Evolutionary conservation across 2,888 invertebrate species (phyloP).

Genomic region (Cosmorhoe ocellata): DNA sequence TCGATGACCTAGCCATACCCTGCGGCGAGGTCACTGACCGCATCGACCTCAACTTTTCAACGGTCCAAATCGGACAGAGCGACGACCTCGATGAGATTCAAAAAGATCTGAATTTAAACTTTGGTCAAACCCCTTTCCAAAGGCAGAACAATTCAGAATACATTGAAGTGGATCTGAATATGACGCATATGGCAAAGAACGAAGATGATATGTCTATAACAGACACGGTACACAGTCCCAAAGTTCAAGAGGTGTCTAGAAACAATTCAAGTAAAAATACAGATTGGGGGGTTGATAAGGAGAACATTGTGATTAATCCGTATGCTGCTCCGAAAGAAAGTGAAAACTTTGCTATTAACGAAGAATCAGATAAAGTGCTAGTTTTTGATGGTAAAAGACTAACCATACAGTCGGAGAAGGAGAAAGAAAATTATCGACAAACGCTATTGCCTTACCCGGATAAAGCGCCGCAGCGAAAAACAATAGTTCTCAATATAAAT

Average conservation of each 20-base stretch:
- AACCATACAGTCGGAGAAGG: constrained; percentile 50
- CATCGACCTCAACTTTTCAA: constrained; percentile 65
- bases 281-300: constrained; percentile 66
- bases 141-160: constrained; percentile 55
- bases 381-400: constrained; percentile 70
- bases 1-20: constrained; percentile 55
- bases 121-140: constrained; percentile 43
- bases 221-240: constrained; percentile 58
- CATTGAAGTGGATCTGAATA: constrained; percentile 67
- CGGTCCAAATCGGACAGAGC: constrained; percentile 42
- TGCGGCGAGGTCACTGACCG: constrained; percentile 54
- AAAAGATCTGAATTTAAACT: constrained; percentile 49
- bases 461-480: constrained; percentile 49
- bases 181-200: constrained; percentile 49
- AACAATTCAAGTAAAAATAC: constrained; percentile 39
- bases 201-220: constrained; percentile 73
- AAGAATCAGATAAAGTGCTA: constrained; percentile 57
- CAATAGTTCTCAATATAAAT: constrained; percentile 57
- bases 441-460: constrained; percentile 36
- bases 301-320: constrained; percentile 67
- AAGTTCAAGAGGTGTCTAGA: constrained; percentile 56
- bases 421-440: constrained; percentile 37
- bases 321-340: constrained; percentile 55
- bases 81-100: constrained; percentile 70
- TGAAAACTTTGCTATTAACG: constrained; percentile 57